A percentile compares a stretch with the other conserved stretches of the same genome.
These are phyloP conservation scores for Perodicticus potto DNA, from an alignment of 2,797 vertebrate genomes.

Conservation along the genomic window DNA sequence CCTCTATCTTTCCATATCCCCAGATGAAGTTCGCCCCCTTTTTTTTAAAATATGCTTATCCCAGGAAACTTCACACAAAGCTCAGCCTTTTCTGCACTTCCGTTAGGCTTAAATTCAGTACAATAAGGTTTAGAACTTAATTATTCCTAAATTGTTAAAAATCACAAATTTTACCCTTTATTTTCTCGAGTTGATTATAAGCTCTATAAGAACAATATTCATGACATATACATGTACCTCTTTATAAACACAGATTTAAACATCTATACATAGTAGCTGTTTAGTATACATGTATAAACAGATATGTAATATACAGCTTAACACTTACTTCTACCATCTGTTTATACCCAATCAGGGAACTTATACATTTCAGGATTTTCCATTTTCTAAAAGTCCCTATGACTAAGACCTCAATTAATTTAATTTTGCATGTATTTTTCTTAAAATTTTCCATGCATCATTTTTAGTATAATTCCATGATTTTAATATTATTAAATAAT, in stretches of 20 bases:
- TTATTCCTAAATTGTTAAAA: not conserved
- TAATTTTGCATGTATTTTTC: not conserved
- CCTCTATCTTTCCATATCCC: not conserved
- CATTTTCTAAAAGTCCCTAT: not conserved
- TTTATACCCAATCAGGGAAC: not conserved
- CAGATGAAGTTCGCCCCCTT: not conserved
- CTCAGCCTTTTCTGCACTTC: not conserved
- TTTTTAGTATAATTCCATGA: not conserved
- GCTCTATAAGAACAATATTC: not conserved
- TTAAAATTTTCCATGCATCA: not conserved
- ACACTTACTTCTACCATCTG: not conserved
- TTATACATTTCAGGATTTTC: not conserved
- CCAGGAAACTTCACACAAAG: not conserved
- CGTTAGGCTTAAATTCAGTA: not conserved
- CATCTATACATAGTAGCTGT: not conserved
- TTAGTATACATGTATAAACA: not conserved
- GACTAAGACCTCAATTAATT: slow-evolving; percentile 27
- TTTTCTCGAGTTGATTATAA: not conserved
- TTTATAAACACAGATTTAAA: slow-evolving; percentile 29
- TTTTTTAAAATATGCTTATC: not conserved
- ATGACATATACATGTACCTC: not conserved
- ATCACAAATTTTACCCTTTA: not conserved
- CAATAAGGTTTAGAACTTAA: not conserved
- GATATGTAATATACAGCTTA: not conserved
- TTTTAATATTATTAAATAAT: not conserved